These are phyloP conservation scores for Euschistus heros DNA, from an alignment of 1,140 invertebrate species.

Conservation along the genomic window DNA sequence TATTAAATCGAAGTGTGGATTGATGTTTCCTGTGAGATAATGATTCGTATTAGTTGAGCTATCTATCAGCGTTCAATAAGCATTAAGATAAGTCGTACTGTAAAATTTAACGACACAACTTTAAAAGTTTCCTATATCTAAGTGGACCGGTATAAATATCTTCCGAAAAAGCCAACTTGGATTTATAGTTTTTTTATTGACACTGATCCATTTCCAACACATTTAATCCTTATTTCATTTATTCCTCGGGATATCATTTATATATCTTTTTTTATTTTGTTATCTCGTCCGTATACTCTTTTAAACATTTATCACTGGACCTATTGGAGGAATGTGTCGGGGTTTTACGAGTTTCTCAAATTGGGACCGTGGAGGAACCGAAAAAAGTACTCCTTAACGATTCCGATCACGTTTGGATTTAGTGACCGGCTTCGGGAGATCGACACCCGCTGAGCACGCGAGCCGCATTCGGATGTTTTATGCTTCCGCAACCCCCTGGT, in stretches of 20 bases:
- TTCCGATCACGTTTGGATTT: not conserved
- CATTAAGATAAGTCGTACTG: too few relatives aligned
- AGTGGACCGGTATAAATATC: constrained; percentile 2
- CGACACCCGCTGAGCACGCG: too few relatives aligned
- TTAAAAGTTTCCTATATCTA: not conserved
- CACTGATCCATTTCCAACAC: not conserved
- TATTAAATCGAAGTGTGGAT: too few relatives aligned
- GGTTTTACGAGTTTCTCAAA: not conserved
- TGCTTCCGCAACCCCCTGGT: too few relatives aligned
- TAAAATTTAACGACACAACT: constrained; percentile 3
- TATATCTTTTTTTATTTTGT: not conserved
- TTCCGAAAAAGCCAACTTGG: not conserved
- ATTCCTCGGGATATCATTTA: not conserved
- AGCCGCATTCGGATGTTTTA: too few relatives aligned
- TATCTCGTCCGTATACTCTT: not conserved
- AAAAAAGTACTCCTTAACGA: not conserved
- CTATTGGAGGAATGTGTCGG: not conserved
- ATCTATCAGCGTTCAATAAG: too few relatives aligned
- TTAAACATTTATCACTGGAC: not conserved
- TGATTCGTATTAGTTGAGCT: too few relatives aligned
- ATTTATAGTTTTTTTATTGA: constrained; percentile 1
- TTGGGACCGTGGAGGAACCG: not conserved
- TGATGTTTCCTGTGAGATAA: too few relatives aligned
- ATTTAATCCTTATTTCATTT: constrained; percentile 7
- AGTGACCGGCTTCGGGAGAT: too few relatives aligned